Evolutionary conservation across 2,113 vertebrate genomes (phyloP), one percentile per base, ranked within the genome.

Genomic region (Theristicus caerulescens): DNA sequence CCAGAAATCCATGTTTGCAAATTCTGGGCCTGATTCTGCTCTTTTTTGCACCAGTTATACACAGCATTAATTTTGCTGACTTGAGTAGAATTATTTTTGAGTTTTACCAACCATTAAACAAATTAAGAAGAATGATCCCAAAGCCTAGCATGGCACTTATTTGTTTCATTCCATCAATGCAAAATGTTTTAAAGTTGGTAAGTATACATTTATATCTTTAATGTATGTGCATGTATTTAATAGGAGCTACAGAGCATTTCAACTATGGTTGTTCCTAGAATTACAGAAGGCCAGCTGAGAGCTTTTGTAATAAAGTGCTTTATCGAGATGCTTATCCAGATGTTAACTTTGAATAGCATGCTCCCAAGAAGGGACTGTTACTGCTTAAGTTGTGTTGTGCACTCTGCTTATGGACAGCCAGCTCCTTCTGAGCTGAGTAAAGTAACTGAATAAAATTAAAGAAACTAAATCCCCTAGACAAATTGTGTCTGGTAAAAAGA

Each of bases 11-110:
- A 36, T 52, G 49, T 95, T 81, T 20, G 17, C 34, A 90, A 79
- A 61, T 70, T 91, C 82, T 91, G 71, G 79, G 69, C 77, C 81
- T 73, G 74, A 90, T 95, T 96, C 93, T 94, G 86, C 58, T 91
- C 49, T 94, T 82, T 36, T 94, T 83, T 87, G 32, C 66, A 85
- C 51, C 70, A 93, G 18, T 87, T 86, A 7, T 38, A 69, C 3
- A 38, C 8, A 72, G 6, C 2, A 0, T 18, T 81, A 74, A 34
- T 69, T 79, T 31, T 89, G 29, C 32, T 96, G 52, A 79, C 13
- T 79, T 38, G 13, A 51, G 22, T 7, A 49, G 16, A 82, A 57
- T 31, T 42, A 13, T 16, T 74, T 91, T 86, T 87, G 1, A 46
- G 5, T 72, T 84, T 46, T 49, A 49, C 32, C 16, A 69, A 1